Conservation (phyloP, 2,888 invertebrate species). For the Drosophila phalerata region DNA sequence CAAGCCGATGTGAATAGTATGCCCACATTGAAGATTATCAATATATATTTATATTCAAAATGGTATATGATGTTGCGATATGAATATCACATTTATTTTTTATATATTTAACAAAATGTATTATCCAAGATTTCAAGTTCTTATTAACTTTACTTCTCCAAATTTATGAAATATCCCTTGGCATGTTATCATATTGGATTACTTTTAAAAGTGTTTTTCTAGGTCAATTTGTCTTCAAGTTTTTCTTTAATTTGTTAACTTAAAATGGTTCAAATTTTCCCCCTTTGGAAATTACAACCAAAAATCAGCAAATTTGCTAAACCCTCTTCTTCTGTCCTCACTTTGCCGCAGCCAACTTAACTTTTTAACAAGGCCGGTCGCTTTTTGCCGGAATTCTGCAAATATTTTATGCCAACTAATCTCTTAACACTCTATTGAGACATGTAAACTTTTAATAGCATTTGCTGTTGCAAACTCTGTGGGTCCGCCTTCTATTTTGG, state of each 20-base stretch:
- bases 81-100: no score
- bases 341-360: slow-evolving; percentile 26
- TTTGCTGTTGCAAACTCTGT: slow-evolving; percentile 55
- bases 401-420: slow-evolving; percentile 78
- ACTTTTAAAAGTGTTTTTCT: slow-evolving; percentile 13
- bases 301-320: slow-evolving; percentile 25
- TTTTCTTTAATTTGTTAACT: slow-evolving; percentile 9
- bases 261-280: slow-evolving; percentile 12
- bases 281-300: not conserved
- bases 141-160: not conserved
- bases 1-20: not conserved
- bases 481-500: slow-evolving; percentile 18
- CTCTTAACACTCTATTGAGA: slow-evolving; percentile 81
- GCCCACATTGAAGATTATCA: not conserved
- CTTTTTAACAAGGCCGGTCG: slow-evolving; percentile 44
- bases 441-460: slow-evolving; percentile 82
- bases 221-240: slow-evolving; percentile 12
- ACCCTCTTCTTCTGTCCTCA: not conserved
- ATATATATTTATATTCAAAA: not conserved
- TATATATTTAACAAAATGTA: not conserved
- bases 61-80: no score
- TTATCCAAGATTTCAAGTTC: not conserved
- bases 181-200: slow-evolving; percentile 3
- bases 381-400: slow-evolving; percentile 47
- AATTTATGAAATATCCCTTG: not conserved